Evolutionary conservation across 2,113 vertebrate genomes (phyloP).

Genomic region (Rhabdornis inornatus): DNA sequence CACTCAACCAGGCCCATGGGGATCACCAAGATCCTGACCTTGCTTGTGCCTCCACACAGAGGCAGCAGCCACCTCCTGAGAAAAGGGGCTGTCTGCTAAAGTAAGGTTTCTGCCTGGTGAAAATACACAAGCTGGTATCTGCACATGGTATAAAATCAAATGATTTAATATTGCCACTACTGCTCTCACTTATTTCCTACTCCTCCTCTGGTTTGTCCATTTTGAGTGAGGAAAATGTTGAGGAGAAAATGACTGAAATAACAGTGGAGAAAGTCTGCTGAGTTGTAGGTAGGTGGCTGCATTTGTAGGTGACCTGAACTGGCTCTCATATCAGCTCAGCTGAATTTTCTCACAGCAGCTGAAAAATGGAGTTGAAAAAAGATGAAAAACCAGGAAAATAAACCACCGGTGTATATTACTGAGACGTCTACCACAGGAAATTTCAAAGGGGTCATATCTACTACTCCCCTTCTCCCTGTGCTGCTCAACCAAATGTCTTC

Average conservation of each 20-base stretch:
- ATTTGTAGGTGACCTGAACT: neutral
- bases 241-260: neutral
- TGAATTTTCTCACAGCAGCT: neutral
- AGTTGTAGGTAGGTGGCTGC: neutral
- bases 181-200: neutral
- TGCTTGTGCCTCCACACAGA: neutral
- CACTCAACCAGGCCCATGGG: neutral
- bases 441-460: neutral
- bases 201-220: neutral
- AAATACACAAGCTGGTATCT: neutral
- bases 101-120: neutral
- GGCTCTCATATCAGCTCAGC: neutral
- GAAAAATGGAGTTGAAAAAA: neutral
- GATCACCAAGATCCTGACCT: neutral
- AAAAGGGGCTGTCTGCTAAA: neutral
- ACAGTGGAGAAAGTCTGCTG: neutral
- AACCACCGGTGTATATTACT: neutral
- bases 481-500: neutral
- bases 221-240: neutral
- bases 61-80: neutral
- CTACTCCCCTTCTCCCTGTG: neutral
- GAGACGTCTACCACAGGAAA: neutral
- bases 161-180: neutral
- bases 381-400: neutral
- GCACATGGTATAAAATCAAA: neutral